Base-by-base conservation (phyloP, 2,888 invertebrate genomes). In the Meiosimyza decipiens region DNA sequence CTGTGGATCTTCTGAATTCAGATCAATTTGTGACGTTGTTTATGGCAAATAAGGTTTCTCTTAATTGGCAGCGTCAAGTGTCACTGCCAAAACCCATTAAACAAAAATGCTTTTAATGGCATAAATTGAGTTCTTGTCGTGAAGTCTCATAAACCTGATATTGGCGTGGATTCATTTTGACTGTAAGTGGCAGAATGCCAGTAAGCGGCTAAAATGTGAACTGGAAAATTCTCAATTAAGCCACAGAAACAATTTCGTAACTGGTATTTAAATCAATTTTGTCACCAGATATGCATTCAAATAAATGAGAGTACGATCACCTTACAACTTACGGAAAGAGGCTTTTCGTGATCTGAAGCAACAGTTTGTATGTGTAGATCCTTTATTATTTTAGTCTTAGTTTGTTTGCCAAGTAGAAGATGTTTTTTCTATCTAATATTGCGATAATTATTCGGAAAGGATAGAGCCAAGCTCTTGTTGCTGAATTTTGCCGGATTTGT, bases 21-120 rank as follows among this genome's bases (percentile, higher is more conserved):
- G 40, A 40, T 40, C 40, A 40, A 1, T 63, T 63, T 63, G 47
- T n/a, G 47, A 63, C 63, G n/a, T 47, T 16, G 47, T 63, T 63
- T 33, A 63, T 13, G 63, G 47, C 63, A 15, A 57, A 68, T 16
- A 63, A 18, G 64, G 13, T 18, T 18, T 49, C 11, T 28, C 18
- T 62, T 62, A 70, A 70, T 62, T 60, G 62, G 62, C 62, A 12
- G n/a, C 47, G 49, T 12, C 63, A 13, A 63, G 22, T 63, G 28
- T 55, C 55, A 18, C 16, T 50, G 49, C 49, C 50, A 55, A 33
- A 50, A 50, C 28, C 28, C 65, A 65, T 28, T 51, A n/a, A 65
- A 40, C 33, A 13, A n/a, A 22, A 70, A 70, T 60, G 60, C 60
- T 70, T 70, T 70, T 62, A 70, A 52, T 18, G 28, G 55, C 40